These are phyloP conservation scores for Mallotus villosus DNA, from an alignment of 2,797 vertebrate species.

Conservation along the genomic window DNA sequence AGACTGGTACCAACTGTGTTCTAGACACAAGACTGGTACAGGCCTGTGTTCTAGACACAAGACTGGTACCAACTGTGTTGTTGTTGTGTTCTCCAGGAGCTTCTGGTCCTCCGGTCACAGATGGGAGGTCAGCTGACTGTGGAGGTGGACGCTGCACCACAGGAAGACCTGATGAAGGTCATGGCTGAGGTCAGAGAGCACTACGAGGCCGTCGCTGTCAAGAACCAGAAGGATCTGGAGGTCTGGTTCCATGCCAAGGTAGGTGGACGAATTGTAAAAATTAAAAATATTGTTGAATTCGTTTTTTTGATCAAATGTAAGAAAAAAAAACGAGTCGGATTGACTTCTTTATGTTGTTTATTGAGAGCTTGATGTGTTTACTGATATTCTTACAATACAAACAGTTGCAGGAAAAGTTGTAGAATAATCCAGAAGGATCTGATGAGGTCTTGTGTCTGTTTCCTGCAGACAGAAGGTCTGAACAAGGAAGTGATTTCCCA, in stretches of 20 bases:
- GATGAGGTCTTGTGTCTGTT: neutral
- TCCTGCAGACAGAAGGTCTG: constrained; percentile 60
- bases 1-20: no score
- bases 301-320: no score
- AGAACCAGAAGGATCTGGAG: constrained; percentile 79
- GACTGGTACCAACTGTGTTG: no score
- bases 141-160: constrained; percentile 80
- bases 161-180: constrained; percentile 74
- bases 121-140: constrained; percentile 80
- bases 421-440: neutral
- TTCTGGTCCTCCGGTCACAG: constrained; percentile 66
- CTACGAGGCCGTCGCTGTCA: constrained; percentile 77
- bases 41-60: no score
- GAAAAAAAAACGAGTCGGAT: no score
- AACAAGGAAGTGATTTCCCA: constrained; percentile 49
- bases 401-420: no score
- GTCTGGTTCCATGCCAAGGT: constrained; percentile 84
- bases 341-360: no score
- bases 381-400: no score
- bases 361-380: no score
- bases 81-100: constrained; percentile 63
- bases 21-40: no score
- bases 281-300: no score
- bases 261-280: constrained; percentile 13
- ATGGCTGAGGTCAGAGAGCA: constrained; percentile 80